Conservation (phyloP, 1,140 invertebrate species). For the Archivesica marissinica region DNA sequence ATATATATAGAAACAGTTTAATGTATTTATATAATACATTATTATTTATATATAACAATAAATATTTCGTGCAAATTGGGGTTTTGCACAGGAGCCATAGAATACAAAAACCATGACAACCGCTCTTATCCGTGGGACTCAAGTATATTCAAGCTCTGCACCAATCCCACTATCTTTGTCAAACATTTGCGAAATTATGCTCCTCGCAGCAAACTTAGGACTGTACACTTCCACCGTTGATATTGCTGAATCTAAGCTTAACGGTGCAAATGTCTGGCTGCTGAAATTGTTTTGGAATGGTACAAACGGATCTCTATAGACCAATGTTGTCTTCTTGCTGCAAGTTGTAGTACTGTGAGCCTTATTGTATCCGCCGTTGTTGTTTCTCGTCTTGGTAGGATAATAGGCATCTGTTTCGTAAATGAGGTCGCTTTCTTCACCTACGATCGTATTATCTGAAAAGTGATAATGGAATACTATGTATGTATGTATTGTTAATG, state of each 20-base stretch:
- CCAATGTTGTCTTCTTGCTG: background rate
- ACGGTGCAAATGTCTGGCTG: background rate
- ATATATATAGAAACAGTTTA: no score
- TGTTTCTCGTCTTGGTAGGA: background rate
- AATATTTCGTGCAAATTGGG: no score
- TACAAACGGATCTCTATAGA: background rate
- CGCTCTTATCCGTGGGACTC: no score
- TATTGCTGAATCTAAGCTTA: background rate
- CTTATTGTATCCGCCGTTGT: background rate
- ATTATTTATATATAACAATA: no score
- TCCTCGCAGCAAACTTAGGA: background rate
- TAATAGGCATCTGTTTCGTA: background rate
- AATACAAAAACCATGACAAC: no score
- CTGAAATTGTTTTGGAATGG: background rate
- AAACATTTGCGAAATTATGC: background rate
- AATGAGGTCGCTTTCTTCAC: no score
- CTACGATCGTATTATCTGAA: no score
- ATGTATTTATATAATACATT: no score
- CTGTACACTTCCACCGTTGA: background rate
- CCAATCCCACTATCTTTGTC: background rate
- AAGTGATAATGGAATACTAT: no score
- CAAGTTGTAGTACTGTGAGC: background rate
- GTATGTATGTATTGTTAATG: no score
- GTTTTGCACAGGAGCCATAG: no score
- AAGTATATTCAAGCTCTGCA: background rate